These are phyloP conservation scores for Columba livia DNA, from an alignment of 2,113 vertebrate genomes.

Conservation along the genomic window DNA sequence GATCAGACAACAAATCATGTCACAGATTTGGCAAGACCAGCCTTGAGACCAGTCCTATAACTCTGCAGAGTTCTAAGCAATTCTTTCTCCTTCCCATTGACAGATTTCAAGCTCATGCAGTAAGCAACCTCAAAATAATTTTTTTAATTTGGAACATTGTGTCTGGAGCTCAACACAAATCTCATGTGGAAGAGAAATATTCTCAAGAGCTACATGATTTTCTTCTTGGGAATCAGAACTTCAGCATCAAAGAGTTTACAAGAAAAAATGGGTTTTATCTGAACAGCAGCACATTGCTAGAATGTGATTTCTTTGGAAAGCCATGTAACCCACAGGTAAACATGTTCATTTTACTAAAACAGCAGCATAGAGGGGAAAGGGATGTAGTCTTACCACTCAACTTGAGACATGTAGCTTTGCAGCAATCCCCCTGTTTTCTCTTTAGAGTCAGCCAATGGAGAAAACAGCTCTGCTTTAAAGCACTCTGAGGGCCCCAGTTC, in stretches of 20 bases:
- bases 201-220: slow-evolving; percentile 65
- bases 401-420: neutral
- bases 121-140: slow-evolving; percentile 67
- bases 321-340: slow-evolving; percentile 78
- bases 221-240: slow-evolving; percentile 70
- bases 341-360: neutral
- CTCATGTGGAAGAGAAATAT: neutral
- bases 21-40: neutral
- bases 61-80: neutral
- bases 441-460: neutral
- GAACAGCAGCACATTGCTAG: slow-evolving; percentile 71
- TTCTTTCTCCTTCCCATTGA: slow-evolving; percentile 30
- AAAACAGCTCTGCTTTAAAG: neutral
- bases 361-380: neutral
- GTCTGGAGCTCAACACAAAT: slow-evolving; percentile 52
- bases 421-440: neutral
- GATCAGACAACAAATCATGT: accelerated
- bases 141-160: slow-evolving; percentile 75
- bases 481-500: accelerated
- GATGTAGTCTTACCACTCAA: neutral
- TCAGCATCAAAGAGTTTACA: slow-evolving; percentile 79
- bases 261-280: slow-evolving; percentile 77
- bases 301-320: slow-evolving; percentile 78
- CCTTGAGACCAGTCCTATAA: neutral
- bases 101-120: slow-evolving; percentile 76